phyloP scores from a whole-genome alignment of 1,140 invertebrate genomes.

The Pseudomyrmex gracilis region DNA sequence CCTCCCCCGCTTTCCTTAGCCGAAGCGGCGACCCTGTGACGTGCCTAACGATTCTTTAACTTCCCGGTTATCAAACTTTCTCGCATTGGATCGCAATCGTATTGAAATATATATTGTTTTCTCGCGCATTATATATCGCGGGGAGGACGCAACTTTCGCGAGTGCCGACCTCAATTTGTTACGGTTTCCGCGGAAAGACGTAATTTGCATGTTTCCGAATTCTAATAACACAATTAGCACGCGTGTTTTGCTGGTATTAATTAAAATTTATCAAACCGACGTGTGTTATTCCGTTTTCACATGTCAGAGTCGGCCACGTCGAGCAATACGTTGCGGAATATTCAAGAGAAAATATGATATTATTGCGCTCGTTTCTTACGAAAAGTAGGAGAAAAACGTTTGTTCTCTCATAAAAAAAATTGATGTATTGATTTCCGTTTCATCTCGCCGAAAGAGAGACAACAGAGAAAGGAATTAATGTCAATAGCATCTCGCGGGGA shows the following conservation, averaged over 20 bases:
- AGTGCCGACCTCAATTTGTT: constrained; percentile 28
- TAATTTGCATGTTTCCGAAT: too few relatives aligned
- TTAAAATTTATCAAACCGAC: too few relatives aligned
- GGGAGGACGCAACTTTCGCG: background rate
- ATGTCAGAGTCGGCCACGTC: too few relatives aligned
- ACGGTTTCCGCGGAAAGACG: background rate
- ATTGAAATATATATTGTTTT: constrained; percentile 61
- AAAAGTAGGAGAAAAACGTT: background rate
- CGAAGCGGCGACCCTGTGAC: constrained; percentile 28
- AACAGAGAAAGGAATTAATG: constrained; percentile 25
- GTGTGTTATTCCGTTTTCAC: too few relatives aligned
- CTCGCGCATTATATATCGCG: constrained; percentile 16
- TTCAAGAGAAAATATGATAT: too few relatives aligned
- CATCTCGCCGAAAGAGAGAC: background rate
- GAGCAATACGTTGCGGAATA: too few relatives aligned
- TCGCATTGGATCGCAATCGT: constrained; percentile 30
- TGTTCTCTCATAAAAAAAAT: background rate
- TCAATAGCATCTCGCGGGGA: background rate
- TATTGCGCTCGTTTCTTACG: too few relatives aligned
- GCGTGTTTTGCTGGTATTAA: too few relatives aligned
- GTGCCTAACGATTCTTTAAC: constrained; percentile 79
- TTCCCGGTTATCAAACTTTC: constrained; percentile 67
- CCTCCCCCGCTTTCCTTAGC: too few relatives aligned
- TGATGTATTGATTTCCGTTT: constrained; percentile 14
- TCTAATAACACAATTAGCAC: too few relatives aligned